phyloP scores from a whole-genome alignment of 1,140 invertebrate genomes.

The Neodiprion lecontei region DNA sequence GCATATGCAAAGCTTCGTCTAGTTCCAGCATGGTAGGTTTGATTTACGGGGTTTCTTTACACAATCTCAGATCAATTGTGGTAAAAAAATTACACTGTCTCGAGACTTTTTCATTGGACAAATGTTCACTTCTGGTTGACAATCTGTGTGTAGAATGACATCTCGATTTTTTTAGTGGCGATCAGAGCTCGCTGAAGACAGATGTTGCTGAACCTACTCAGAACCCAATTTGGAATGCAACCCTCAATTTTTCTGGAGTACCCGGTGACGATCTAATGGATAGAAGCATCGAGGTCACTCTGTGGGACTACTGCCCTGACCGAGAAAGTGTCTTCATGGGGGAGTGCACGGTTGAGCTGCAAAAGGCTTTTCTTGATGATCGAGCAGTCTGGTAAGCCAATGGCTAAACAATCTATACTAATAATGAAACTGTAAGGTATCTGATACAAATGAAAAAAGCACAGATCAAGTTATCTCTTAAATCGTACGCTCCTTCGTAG shows the following conservation, averaged over 20 bases:
- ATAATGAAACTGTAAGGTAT: no score
- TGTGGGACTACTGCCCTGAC: slow-evolving; percentile 86
- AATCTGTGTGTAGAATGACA: no score
- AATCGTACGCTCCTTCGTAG: no score
- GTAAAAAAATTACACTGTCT: no score
- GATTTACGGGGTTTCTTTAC: not conserved
- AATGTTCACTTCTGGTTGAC: no score
- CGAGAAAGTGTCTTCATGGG: slow-evolving; percentile 83
- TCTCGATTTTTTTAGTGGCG: slow-evolving; percentile 64
- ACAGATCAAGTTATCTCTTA: no score
- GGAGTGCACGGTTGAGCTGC: slow-evolving; percentile 81
- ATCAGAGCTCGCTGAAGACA: slow-evolving; percentile 76
- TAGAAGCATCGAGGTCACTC: slow-evolving; percentile 80
- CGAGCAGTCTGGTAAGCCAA: slow-evolving; percentile 75
- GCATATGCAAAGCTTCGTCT: slow-evolving; percentile 83
- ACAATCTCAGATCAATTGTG: no score
- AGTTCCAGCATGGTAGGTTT: slow-evolving; percentile 76
- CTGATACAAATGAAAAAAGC: no score
- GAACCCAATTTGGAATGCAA: slow-evolving; percentile 90
- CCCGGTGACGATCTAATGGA: slow-evolving; percentile 80
- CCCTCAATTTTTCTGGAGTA: slow-evolving; percentile 80
- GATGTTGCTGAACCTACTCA: slow-evolving; percentile 82
- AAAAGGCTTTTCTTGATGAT: slow-evolving; percentile 85
- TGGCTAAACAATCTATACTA: slow-evolving; percentile 2
- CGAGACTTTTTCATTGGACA: no score